A percentile compares a stretch with the other conserved stretches of the same genome.
Evolutionary conservation across 2,888 invertebrate species (phyloP).

Genomic region (Hedya salicella): DNA sequence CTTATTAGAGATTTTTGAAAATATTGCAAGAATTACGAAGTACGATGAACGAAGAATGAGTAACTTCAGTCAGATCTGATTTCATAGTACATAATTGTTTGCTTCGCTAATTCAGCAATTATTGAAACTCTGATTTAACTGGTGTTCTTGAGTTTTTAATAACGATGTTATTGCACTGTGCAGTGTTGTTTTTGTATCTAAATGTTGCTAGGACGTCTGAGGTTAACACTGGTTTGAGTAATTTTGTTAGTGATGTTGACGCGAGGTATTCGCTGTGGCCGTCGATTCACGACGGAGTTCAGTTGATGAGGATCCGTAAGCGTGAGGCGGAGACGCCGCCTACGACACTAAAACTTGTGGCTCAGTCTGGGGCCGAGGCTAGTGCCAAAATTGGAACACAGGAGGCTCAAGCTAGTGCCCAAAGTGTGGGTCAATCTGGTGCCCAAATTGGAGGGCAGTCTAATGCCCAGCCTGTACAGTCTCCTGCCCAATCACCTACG

Average conservation of each 20-base stretch:
- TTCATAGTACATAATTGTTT: slow-evolving; percentile 27
- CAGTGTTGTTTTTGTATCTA: slow-evolving; percentile 61
- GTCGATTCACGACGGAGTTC: slow-evolving; percentile 64
- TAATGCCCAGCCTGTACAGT: background rate
- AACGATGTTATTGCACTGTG: slow-evolving; percentile 61
- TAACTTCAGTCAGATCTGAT: slow-evolving; percentile 23
- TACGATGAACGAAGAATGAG: slow-evolving; percentile 15
- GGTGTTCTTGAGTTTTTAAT: slow-evolving; percentile 23
- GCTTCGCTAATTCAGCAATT: slow-evolving; percentile 27
- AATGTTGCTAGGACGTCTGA: slow-evolving; percentile 60
- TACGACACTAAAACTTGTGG: slow-evolving; percentile 13
- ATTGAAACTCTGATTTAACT: slow-evolving; percentile 16
- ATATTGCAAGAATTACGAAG: slow-evolving; percentile 12
- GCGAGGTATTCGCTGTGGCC: slow-evolving; percentile 66
- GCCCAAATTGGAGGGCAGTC: background rate
- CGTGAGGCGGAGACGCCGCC: slow-evolving; percentile 50
- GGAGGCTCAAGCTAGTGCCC: background rate
- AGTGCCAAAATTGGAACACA: background rate
- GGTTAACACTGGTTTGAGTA: slow-evolving; percentile 47
- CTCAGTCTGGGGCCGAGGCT: background rate
- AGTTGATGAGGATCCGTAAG: slow-evolving; percentile 55
- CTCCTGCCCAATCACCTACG: slow-evolving; percentile 19
- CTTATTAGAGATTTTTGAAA: background rate
- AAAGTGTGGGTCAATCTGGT: background rate
- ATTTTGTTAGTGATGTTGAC: slow-evolving; percentile 52